Conservation (phyloP, 2,797 vertebrate genomes). For the Pachyuromys duprasi region DNA sequence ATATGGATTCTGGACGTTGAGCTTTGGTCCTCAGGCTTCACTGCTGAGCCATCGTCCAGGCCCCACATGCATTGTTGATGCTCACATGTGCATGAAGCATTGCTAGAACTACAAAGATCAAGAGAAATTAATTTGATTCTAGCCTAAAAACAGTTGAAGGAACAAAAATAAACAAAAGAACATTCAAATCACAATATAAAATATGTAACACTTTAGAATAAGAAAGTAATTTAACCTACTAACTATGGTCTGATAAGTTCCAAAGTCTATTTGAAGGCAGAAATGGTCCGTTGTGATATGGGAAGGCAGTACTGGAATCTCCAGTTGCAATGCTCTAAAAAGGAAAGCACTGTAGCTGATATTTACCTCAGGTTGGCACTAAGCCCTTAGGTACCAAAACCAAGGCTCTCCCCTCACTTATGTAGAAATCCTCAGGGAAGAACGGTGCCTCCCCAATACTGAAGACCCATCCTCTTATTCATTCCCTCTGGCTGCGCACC, state of each 20-base stretch:
- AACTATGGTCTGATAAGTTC: not conserved
- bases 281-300: not conserved
- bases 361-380: not conserved
- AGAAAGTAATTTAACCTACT: conserved; percentile 8
- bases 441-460: fast-evolving
- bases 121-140: not conserved
- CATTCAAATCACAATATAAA: not conserved
- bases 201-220: not conserved
- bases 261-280: not conserved
- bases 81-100: not conserved
- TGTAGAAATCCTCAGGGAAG: not conserved
- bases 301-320: not conserved
- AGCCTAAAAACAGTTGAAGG: not conserved
- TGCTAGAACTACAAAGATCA: not conserved
- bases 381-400: not conserved
- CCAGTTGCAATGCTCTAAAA: not conserved
- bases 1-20: not conserved
- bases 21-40: not conserved
- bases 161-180: conserved; percentile 34
- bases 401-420: not conserved
- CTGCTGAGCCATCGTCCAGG: not conserved
- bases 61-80: not conserved
- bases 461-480: not conserved
- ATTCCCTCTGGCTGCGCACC: not conserved
- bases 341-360: not conserved